These are phyloP conservation scores for Chiroxiphia lanceolata DNA, from an alignment of 2,797 vertebrate species.

Conservation along the genomic window DNA sequence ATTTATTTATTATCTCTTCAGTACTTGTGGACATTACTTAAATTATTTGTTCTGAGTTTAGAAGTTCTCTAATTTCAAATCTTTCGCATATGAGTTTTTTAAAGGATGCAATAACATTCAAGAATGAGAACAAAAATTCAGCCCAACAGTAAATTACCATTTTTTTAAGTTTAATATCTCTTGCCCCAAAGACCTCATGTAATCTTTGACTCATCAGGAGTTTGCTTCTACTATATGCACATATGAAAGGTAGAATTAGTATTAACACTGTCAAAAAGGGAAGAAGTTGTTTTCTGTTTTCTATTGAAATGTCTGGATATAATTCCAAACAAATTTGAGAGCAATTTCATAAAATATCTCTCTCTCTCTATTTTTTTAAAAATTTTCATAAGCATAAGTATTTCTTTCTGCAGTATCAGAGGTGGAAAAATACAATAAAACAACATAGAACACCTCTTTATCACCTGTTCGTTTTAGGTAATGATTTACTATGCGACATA, in stretches of 20 bases:
- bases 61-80: not conserved
- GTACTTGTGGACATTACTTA: not conserved
- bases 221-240: not conserved
- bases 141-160: not conserved
- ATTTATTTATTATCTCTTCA: not conserved
- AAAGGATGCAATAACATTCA: not conserved
- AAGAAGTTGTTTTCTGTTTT: not conserved
- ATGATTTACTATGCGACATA: constrained; percentile 1
- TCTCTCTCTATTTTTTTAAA: not conserved
- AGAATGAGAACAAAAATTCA: not conserved
- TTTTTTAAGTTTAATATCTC: not conserved
- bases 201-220: not conserved
- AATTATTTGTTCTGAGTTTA: not conserved
- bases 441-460: not conserved
- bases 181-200: not conserved
- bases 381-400: not conserved
- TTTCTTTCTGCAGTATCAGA: not conserved
- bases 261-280: not conserved
- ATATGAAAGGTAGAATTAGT: constrained; percentile 17
- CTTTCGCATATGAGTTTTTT: not conserved
- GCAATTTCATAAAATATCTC: not conserved
- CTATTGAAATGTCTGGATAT: not conserved
- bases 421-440: not conserved
- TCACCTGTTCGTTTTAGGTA: not conserved
- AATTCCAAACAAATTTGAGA: constrained; percentile 1